Evolutionary conservation across 2,113 vertebrate genomes (phyloP).

Genomic region (Xenopus borealis): DNA sequence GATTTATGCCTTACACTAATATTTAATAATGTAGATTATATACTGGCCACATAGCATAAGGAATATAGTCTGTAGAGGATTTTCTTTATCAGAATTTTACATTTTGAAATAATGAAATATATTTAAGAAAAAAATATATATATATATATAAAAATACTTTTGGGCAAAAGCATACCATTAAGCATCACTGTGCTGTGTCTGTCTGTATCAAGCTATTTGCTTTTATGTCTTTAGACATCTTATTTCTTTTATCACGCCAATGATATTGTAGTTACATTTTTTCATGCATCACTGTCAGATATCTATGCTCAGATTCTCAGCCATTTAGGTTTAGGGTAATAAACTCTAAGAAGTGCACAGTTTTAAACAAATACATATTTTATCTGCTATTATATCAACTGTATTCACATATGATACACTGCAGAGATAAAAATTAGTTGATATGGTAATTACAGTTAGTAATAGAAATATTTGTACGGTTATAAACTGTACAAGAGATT

Average conservation of each 20-base stretch:
- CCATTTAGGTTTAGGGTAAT: conserved; percentile 34
- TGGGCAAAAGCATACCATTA: conserved; percentile 26
- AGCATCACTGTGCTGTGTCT: conserved; percentile 20
- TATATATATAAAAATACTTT: conserved; percentile 16
- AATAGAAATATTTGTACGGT: neutral
- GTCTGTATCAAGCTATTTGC: conserved; percentile 29
- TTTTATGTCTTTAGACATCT: conserved; percentile 42
- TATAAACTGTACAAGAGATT: neutral
- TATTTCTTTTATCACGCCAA: conserved; percentile 42
- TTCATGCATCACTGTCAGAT: conserved; percentile 36
- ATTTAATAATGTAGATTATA: no score
- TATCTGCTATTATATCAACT: conserved; percentile 14
- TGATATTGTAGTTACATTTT: conserved; percentile 37
- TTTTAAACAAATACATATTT: conserved; percentile 16
- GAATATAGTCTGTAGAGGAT: neutral
- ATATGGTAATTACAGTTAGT: no score
- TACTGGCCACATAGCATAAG: no score
- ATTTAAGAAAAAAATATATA: neutral
- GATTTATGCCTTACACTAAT: no score
- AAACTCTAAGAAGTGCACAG: conserved; percentile 1
- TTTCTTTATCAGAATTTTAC: neutral
- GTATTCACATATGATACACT: conserved; percentile 14
- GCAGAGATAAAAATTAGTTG: neutral
- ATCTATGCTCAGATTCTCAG: conserved; percentile 33
- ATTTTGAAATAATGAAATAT: neutral